phyloP scores from a whole-genome alignment of 2,113 vertebrate species.

The Callionymus lyra region DNA sequence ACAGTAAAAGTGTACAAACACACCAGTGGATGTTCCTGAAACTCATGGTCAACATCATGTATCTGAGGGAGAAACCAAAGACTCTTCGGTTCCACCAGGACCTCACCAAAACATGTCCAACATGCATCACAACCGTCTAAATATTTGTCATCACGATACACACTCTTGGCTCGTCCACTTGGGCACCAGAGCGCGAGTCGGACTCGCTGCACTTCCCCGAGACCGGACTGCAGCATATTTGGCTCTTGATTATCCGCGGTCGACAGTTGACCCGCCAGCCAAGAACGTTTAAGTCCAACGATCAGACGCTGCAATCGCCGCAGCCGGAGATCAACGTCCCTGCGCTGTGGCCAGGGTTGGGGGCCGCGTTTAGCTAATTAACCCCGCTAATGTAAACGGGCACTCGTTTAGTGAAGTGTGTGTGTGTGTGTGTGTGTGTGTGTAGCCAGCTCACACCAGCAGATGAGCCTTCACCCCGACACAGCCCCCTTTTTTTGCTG shows the following conservation, averaged over 20 bases:
- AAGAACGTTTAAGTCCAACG: conserved; percentile 29
- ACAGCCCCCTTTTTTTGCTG: conserved; percentile 59
- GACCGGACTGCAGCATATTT: conserved; percentile 3
- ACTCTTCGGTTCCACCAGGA: too few relatives aligned
- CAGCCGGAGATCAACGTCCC: conserved; percentile 29
- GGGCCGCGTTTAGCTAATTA: conserved; percentile 57
- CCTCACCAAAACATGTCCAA: too few relatives aligned
- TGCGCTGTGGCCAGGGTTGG: conserved; percentile 25
- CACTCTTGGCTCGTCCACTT: too few relatives aligned
- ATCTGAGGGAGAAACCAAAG: too few relatives aligned
- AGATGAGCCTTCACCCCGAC: conserved; percentile 64
- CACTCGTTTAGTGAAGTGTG: conserved; percentile 27
- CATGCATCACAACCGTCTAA: too few relatives aligned
- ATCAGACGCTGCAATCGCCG: conserved; percentile 7
- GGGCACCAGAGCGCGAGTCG: too few relatives aligned
- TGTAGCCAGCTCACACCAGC: conserved; percentile 50
- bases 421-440: conserved; percentile 26
- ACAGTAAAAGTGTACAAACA: too few relatives aligned
- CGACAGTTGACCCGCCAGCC: conserved; percentile 16
- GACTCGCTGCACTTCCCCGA: too few relatives aligned
- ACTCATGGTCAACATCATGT: too few relatives aligned
- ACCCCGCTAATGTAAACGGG: conserved; percentile 53
- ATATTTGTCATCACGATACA: too few relatives aligned
- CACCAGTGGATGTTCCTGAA: too few relatives aligned
- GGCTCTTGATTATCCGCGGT: conserved; percentile 25